phyloP scores from a whole-genome alignment of 92 coral and sea anemone genomes.

The Epizoanthus stellaris region DNA sequence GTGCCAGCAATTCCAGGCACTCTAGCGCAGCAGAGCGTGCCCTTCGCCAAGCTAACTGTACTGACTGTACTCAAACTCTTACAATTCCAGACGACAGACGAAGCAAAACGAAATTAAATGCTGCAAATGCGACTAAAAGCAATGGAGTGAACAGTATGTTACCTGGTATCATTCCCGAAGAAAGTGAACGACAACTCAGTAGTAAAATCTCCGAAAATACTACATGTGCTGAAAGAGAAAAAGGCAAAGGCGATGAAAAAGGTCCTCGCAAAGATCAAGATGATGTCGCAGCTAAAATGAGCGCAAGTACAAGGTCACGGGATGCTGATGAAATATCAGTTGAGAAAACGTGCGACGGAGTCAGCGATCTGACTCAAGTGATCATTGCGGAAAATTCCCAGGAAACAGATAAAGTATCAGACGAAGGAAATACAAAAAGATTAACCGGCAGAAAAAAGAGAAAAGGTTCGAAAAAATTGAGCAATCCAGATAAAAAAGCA shows the following conservation, averaged over 20 bases:
- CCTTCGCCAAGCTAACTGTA: not conserved
- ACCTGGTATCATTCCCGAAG: not conserved
- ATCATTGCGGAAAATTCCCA: not conserved
- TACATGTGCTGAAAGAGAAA: not conserved
- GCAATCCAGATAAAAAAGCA: not conserved
- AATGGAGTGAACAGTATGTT: slow-evolving; percentile 1
- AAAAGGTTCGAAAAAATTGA: slow-evolving; percentile 7
- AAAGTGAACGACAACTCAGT: not conserved
- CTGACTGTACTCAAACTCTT: not conserved
- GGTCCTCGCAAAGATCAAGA: not conserved
- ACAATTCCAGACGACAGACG: slow-evolving; percentile 38
- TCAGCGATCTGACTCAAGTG: not conserved
- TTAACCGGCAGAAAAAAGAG: not conserved
- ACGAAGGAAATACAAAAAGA: not conserved
- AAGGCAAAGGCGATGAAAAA: not conserved
- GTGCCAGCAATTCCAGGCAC: slow-evolving; percentile 22
- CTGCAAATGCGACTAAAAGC: not conserved
- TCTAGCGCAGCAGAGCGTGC: slow-evolving; percentile 13
- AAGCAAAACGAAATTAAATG: slow-evolving; percentile 1
- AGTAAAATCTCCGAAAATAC: too few relatives aligned
- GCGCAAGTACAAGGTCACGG: not conserved
- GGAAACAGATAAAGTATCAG: not conserved
- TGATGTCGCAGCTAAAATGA: not conserved
- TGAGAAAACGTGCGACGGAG: not conserved
- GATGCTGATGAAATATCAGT: not conserved